Evolutionary conservation across 2,888 invertebrate species (phyloP).

Genomic region (Eutolmus rufibarbis): DNA sequence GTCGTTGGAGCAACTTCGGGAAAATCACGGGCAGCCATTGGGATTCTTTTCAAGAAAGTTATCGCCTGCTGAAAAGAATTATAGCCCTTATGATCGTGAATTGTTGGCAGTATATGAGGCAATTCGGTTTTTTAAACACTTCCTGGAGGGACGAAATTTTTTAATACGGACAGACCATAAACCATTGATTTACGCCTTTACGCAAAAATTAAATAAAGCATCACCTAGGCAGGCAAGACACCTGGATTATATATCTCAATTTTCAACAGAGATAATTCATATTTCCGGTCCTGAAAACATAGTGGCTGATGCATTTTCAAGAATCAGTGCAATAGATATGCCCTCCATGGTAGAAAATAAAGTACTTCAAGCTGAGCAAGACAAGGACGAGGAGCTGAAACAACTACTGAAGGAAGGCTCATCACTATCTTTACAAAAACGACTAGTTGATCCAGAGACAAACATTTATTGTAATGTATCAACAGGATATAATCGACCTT

Average conservation of each 20-base stretch:
- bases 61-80: background rate
- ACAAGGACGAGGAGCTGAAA: too few species aligned
- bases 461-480: too few species aligned
- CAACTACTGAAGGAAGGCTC: too few species aligned
- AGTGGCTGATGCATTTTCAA: background rate
- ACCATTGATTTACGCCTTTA: background rate
- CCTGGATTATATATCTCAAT: background rate
- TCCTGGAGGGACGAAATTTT: background rate
- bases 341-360: too few species aligned
- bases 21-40: too few species aligned
- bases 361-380: too few species aligned
- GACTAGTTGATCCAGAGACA: too few species aligned
- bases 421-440: too few species aligned
- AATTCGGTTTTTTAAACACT: background rate
- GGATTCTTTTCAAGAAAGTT: conserved; percentile 3
- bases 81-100: background rate
- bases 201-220: background rate
- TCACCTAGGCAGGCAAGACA: background rate
- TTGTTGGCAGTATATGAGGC: background rate
- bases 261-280: background rate
- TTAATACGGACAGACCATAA: background rate
- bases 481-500: too few species aligned
- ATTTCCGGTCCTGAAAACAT: background rate
- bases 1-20: background rate
- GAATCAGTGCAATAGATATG: background rate